These are phyloP conservation scores for Platyrinchus mystaceus DNA, from an alignment of 2,797 vertebrate genomes.

Conservation along the genomic window DNA sequence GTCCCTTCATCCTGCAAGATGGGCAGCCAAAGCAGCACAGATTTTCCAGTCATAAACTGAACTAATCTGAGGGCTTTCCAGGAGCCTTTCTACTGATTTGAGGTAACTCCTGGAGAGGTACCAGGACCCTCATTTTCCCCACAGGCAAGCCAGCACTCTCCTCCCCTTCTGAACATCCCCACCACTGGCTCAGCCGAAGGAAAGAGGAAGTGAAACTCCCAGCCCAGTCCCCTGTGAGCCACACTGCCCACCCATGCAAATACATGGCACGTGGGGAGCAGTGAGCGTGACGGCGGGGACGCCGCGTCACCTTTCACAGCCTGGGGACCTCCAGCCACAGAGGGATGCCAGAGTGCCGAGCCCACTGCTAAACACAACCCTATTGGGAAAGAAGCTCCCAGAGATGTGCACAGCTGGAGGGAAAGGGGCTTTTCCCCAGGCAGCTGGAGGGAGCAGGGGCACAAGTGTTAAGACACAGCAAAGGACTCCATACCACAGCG, in stretches of 20 bases:
- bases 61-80: background rate
- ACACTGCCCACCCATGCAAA: background rate
- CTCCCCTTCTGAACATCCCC: background rate
- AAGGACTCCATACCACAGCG: conserved; percentile 20
- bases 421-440: background rate
- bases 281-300: fast-evolving
- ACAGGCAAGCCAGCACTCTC: background rate
- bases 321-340: fast-evolving
- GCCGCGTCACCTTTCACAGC: fast-evolving
- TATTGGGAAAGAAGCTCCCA: background rate
- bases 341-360: background rate
- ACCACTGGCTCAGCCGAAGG: background rate
- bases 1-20: background rate
- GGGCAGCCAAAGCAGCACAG: background rate
- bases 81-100: background rate
- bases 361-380: fast-evolving
- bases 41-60: background rate
- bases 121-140: background rate
- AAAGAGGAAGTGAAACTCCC: conserved; percentile 21
- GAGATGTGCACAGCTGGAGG: background rate
- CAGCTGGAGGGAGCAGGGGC: background rate
- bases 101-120: background rate
- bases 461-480: fast-evolving
- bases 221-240: background rate
- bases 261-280: fast-evolving